Conservation (phyloP, 2,797 vertebrate genomes). For the Bradypodion ventrale region DNA sequence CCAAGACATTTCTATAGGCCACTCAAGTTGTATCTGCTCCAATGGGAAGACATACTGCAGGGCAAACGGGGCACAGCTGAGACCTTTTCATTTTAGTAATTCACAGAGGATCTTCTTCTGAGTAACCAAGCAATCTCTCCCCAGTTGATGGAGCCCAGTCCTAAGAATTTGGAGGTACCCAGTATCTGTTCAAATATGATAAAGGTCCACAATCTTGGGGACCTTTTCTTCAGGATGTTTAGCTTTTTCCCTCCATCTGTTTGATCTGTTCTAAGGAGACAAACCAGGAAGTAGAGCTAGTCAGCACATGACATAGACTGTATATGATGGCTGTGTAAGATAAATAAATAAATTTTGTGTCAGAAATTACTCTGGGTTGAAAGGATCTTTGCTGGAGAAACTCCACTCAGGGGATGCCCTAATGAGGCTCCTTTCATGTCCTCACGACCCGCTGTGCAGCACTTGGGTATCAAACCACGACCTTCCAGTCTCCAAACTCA, state of each 20-base stretch:
- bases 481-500: no score
- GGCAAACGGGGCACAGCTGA: no score
- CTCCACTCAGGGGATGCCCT: no score
- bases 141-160: not conserved
- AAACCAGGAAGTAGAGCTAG: not conserved
- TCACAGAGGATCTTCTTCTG: not conserved
- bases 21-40: not conserved
- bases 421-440: no score
- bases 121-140: not conserved
- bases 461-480: no score
- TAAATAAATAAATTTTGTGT: no score
- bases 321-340: not conserved
- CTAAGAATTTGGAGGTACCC: not conserved
- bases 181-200: not conserved
- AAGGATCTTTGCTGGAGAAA: no score
- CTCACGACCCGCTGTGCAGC: no score
- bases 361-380: no score
- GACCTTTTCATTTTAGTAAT: no score
- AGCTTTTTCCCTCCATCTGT: no score
- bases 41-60: not conserved
- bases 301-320: not conserved
- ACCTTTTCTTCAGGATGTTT: not conserved
- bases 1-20: not conserved
- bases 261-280: no score
- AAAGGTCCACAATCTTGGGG: not conserved